Base-by-base conservation (phyloP, 1,140 invertebrate species). In the Sinella curviseta region DNA sequence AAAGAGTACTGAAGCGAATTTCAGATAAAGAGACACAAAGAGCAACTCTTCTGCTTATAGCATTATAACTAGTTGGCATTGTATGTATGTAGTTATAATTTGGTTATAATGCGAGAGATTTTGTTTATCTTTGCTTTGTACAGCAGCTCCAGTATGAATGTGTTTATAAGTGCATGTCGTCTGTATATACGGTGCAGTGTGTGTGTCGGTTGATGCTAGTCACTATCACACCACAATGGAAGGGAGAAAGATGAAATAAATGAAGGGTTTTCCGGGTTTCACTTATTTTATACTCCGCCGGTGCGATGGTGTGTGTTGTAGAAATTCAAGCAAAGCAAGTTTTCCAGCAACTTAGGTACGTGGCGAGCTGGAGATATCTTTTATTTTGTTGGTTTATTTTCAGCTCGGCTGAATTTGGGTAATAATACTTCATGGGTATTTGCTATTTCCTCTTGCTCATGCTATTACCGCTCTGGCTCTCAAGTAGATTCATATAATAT, bases 341-440 rank as follows among this genome's bases (percentile, higher is more conserved):
- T 60, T 60, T 26, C 65, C 28, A 31, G 4, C 30, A 8, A 8
- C 24, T 70, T 24, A 33, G 26, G 28, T 14, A 70, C 28, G 65
- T 31, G 65, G 26, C 65, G 26, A 31, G 31, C 12, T 16, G 4
- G 31, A 70, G 55, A 60, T 60, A 60, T 60, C 31, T 70, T 70
- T 70, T 31, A 70, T 70, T 70, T 70, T 33, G 65, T 70, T 70
- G 65, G 31, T 70, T 70, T 30, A 70, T 70, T 70, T 70, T 70
- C 65, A 70, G 31, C 65, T 70, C 31, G 26, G 65, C 65, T 70
- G 31, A 70, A 30, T 70, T 70, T 70, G 31, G 65, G 31, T 70
- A 70, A 70, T 70, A 33, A 33, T n/a, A 70, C 31, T 70, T 30
- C 65, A 70, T 31, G 31, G 28, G n/a, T 70, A 4, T 65, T 26